These are phyloP conservation scores for Caretta caretta DNA, from an alignment of 2,113 vertebrate species.

Conservation along the genomic window DNA sequence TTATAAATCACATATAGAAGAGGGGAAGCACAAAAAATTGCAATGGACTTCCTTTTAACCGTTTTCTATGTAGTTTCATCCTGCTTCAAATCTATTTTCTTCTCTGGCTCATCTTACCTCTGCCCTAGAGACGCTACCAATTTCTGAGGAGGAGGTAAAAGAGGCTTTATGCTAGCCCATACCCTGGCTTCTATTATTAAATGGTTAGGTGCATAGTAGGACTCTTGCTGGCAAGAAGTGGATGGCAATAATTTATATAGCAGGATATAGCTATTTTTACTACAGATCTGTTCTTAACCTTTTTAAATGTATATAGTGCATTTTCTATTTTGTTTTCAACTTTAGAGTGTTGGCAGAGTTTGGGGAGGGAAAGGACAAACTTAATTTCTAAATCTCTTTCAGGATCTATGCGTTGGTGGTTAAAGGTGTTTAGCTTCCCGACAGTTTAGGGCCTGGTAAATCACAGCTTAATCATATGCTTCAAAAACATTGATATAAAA, in stretches of 20 bases:
- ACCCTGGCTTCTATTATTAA: background rate
- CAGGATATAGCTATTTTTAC: background rate
- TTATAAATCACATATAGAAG: background rate
- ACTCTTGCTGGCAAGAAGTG: background rate
- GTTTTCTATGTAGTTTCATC: background rate
- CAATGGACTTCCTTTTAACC: background rate
- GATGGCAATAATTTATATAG: background rate
- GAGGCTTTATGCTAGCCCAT: background rate
- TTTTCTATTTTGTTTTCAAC: background rate
- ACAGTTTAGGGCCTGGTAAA: background rate
- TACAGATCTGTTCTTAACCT: background rate
- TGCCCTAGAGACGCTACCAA: background rate
- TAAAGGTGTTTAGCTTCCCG: background rate
- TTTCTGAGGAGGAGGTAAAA: background rate
- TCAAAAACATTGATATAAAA: background rate
- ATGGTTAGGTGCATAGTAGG: background rate
- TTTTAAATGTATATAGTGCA: background rate
- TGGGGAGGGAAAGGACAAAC: background rate
- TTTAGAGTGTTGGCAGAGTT: background rate
- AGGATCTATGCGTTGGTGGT: background rate
- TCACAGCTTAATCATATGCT: background rate
- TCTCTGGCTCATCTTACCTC: background rate
- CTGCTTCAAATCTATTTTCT: background rate
- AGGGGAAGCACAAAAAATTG: background rate
- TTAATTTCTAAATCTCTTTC: background rate